Percentiles rank a stretch among this genome's conserved stretches.
Evolutionary conservation across 35 echinoderm and acorn worm genomes (phyloP).

Genomic region (Eucidaris tribuloides): DNA sequence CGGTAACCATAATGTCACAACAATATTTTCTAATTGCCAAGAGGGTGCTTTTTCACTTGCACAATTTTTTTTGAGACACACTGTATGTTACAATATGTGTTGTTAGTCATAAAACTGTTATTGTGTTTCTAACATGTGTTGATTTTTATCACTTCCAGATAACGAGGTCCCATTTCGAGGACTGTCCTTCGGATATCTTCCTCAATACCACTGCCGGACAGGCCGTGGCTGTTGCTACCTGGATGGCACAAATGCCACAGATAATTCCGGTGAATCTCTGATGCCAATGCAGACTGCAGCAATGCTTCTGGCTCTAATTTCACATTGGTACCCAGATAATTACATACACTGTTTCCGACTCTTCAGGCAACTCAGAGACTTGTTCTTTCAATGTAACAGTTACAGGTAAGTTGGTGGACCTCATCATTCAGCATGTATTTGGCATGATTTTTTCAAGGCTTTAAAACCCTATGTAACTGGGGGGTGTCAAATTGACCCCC

Average conservation of each 20-base stretch:
- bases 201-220: neutral
- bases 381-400: slow-evolving; percentile 42
- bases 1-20: too few relatives aligned
- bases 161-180: slow-evolving; percentile 2
- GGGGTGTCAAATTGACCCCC: too few relatives aligned
- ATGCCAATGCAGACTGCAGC: slow-evolving; percentile 18
- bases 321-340: slow-evolving; percentile 40
- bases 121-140: too few relatives aligned
- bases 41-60: too few relatives aligned
- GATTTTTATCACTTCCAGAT: neutral
- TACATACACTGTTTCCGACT: slow-evolving; percentile 46
- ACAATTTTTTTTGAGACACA: too few relatives aligned
- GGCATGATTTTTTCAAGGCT: too few relatives aligned
- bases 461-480: too few relatives aligned
- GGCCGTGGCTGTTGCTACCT: slow-evolving; percentile 21
- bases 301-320: too few relatives aligned
- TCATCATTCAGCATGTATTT: too few relatives aligned
- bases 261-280: slow-evolving; percentile 8
- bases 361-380: slow-evolving; percentile 1
- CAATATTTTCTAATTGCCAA: too few relatives aligned
- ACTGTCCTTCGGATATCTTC: neutral
- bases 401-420: neutral
- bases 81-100: too few relatives aligned
- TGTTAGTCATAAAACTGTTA: too few relatives aligned
- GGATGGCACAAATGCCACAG: slow-evolving; percentile 44